Evolutionary conservation across 2,888 invertebrate species (phyloP).

Genomic region (Drosophila paranaensis): DNA sequence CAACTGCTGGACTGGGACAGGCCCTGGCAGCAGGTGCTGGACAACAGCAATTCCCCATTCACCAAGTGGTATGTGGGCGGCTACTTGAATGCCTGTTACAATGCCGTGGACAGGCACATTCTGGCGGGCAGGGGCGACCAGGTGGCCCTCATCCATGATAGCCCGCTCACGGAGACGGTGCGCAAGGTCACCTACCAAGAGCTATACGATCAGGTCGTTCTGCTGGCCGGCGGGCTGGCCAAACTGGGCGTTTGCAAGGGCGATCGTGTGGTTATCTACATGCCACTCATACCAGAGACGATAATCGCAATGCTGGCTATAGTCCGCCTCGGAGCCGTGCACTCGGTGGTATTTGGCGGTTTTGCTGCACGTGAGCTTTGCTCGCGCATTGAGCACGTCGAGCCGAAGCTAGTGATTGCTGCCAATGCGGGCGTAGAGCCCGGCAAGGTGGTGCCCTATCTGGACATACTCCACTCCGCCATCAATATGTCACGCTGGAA

Average conservation of each 20-base stretch:
- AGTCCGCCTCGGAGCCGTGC: constrained; percentile 94
- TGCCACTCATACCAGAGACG: constrained; percentile 97
- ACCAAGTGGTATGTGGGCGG: constrained; percentile 96
- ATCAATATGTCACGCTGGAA: constrained; percentile 90
- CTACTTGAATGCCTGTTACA: constrained; percentile 96
- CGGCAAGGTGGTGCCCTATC: constrained; percentile 88
- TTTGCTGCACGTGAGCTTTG: constrained; percentile 95
- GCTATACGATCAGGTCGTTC: constrained; percentile 88
- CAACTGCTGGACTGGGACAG: constrained; percentile 91
- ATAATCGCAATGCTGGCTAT: constrained; percentile 95
- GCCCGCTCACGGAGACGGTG: constrained; percentile 92
- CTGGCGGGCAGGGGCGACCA: constrained; percentile 91
- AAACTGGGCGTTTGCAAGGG: constrained; percentile 92
- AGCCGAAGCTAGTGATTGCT: constrained; percentile 94
- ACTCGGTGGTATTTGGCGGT: constrained; percentile 97
- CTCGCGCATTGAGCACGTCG: constrained; percentile 93
- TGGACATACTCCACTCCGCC: constrained; percentile 86
- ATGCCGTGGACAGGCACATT: constrained; percentile 96
- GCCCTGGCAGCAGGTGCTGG: constrained; percentile 93
- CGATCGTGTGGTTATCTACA: constrained; percentile 95
- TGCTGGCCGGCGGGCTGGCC: constrained; percentile 91
- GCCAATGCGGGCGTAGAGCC: constrained; percentile 97
- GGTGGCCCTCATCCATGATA: constrained; percentile 95
- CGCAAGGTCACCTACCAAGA: constrained; percentile 92
- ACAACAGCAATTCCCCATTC: constrained; percentile 93